phyloP scores from a whole-genome alignment of 2,113 vertebrate genomes.

The Sitta europaea region DNA sequence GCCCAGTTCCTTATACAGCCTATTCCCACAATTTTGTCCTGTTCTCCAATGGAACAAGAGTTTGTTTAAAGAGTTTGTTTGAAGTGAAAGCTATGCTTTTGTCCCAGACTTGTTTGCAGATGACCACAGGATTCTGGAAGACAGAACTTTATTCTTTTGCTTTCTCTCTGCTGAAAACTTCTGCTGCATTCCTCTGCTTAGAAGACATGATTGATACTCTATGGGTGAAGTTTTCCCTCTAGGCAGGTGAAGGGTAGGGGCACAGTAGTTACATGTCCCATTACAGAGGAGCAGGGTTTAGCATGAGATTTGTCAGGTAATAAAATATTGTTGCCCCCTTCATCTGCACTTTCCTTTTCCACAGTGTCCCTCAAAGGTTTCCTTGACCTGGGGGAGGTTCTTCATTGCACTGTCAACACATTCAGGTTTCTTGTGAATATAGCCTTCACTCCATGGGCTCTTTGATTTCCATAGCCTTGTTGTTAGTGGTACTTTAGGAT shows the following conservation, averaged over 20 bases:
- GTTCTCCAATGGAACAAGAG: not conserved
- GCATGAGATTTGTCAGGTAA: not conserved
- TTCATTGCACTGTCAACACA: not conserved
- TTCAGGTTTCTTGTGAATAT: not conserved
- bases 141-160: not conserved
- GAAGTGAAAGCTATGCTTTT: not conserved
- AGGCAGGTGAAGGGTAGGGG: not conserved
- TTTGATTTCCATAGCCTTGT: not conserved
- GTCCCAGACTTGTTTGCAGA: not conserved
- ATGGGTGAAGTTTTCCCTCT: not conserved
- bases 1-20: not conserved
- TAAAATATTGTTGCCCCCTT: not conserved
- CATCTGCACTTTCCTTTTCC: not conserved
- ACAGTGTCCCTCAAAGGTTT: not conserved
- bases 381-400: fast-evolving
- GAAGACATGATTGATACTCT: not conserved
- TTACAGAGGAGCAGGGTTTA: not conserved
- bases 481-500: not conserved
- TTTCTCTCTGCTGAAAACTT: not conserved
- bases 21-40: not conserved
- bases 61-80: not conserved
- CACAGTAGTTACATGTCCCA: not conserved
- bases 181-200: not conserved
- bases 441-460: not conserved
- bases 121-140: not conserved